Evolutionary conservation across 2,113 vertebrate species (phyloP), one percentile per base, ranked within the genome.

Genomic region (Vidua chalybeata): DNA sequence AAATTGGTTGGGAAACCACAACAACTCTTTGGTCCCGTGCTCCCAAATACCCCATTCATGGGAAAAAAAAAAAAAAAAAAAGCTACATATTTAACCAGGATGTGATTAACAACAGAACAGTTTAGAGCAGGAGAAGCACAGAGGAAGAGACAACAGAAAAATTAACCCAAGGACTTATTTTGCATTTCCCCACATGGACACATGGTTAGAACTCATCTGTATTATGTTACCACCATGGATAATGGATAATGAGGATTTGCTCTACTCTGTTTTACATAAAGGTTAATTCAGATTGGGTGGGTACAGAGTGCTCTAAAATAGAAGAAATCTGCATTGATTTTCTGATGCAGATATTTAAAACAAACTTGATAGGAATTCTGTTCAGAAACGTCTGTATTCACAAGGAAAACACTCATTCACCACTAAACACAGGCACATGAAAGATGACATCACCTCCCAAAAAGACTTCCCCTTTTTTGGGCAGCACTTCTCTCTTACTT

Each of bases 361-460:
- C n/a, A 35, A 35, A 13, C 11, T 46, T n/a, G 4, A 21, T 0
- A 45, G 28, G 17, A 61, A 15, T 46, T 66, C 30, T 59, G 46
- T 11, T 78, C 56, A 52, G 69, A 89, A 95, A 87, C 3, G 24
- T 3, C 27, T 7, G 2, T 1, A 26, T n/a, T 79, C 58, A 39
- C 51, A 19, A 74, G 10, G 30, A 79, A 90, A 86, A 81, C 31
- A 10, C 20, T 69, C 14, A 1, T 23, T 76, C 9, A 1, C 35
- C 41, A 10, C 59, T 51, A 18, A 75, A 58, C n/a, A 37, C 43
- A 80, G 58, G 14, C 84, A 55, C 37, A 43, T 6, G 66, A 74
- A 85, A 45, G 62, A 88, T 90, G 72, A 92, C 82, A 96, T 92
- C 83, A 93, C 4, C 62, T 46, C 56, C 92, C 75, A 55, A 78